Conservation (phyloP, 1,140 invertebrate genomes). For the Heliconius nattereri region DNA sequence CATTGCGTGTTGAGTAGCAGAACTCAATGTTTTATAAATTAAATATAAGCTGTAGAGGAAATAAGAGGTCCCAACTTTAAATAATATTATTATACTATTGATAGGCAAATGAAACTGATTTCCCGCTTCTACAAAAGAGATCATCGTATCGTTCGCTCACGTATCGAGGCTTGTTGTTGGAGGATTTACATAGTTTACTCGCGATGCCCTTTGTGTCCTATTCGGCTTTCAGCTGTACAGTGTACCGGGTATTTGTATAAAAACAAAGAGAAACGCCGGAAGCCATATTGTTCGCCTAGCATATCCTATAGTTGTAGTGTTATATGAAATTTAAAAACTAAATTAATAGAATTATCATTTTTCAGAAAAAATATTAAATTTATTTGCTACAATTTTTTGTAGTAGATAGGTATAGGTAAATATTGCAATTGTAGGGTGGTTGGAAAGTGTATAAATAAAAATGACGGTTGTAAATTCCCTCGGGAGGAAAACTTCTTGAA, state of each 20-base stretch:
- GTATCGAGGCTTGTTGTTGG: neutral
- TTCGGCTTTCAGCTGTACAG: neutral
- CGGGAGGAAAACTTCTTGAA: too few relatives aligned
- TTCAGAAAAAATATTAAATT: neutral
- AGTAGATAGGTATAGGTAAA: too few relatives aligned
- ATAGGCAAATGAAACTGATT: neutral
- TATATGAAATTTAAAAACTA: neutral
- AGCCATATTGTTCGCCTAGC: neutral
- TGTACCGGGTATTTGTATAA: neutral
- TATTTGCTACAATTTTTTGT: too few relatives aligned
- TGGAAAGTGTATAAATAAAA: too few relatives aligned
- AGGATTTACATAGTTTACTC: neutral
- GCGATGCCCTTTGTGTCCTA: neutral
- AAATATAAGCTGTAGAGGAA: too few relatives aligned
- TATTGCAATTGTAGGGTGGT: too few relatives aligned
- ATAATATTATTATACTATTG: neutral
- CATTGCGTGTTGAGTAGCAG: too few relatives aligned
- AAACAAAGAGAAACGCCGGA: neutral
- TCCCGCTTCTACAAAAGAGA: conserved; percentile 1
- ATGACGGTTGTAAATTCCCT: too few relatives aligned
- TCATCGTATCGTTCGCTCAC: neutral
- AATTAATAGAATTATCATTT: neutral
- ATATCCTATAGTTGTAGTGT: neutral
- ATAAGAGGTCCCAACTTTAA: too few relatives aligned
- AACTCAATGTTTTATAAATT: too few relatives aligned